These are phyloP conservation scores for Scaptomyza reducta DNA, from an alignment of 2,888 invertebrate species.

Conservation along the genomic window DNA sequence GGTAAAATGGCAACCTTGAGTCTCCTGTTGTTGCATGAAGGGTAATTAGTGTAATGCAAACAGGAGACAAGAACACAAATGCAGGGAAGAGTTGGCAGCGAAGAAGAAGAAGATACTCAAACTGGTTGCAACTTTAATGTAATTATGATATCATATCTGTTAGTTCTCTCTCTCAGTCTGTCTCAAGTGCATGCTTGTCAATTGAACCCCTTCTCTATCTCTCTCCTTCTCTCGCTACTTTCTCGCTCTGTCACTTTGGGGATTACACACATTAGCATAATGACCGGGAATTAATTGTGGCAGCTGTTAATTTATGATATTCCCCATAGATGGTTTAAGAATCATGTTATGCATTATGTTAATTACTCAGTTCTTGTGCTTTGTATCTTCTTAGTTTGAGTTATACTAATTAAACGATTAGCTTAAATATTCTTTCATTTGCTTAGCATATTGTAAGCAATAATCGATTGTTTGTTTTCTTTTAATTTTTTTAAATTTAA, in stretches of 20 bases:
- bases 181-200: constrained; percentile 9
- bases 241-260: not conserved
- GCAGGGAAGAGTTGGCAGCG: too few species aligned
- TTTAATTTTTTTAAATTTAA: too few species aligned
- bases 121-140: constrained; percentile 34
- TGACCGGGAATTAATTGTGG: constrained; percentile 2
- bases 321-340: not conserved
- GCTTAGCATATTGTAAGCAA: too few species aligned
- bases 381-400: too few species aligned
- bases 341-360: not conserved
- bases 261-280: constrained; percentile 8
- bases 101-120: constrained; percentile 2
- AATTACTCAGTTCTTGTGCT: not conserved
- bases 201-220: not conserved
- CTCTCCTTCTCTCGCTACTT: too few species aligned
- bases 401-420: too few species aligned
- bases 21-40: not conserved
- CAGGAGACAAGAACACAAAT: not conserved
- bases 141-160: constrained; percentile 41
- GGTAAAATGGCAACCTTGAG: constrained; percentile 46
- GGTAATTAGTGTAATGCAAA: constrained; percentile 54
- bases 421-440: not conserved
- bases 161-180: constrained; percentile 6
- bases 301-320: constrained; percentile 18
- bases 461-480: too few species aligned